Conservation (phyloP, 2,888 invertebrate genomes). For the Leptopilina myrica region DNA sequence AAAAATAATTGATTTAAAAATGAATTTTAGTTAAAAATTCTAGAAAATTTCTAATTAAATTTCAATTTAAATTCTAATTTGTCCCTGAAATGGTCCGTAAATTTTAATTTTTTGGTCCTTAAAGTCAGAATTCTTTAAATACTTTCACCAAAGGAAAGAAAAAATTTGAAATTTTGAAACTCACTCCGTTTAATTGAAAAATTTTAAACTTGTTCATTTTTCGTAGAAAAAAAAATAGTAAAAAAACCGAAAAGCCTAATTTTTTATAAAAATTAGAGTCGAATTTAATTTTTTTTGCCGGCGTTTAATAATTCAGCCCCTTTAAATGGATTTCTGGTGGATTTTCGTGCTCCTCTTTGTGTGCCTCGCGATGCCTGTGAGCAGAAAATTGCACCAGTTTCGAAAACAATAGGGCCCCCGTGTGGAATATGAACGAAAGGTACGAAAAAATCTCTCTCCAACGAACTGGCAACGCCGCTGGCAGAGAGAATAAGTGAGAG, state of each 20-base stretch:
- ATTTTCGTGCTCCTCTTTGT: not conserved
- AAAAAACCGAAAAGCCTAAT: not conserved
- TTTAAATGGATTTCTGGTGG: not conserved
- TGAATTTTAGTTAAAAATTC: too few relatives aligned
- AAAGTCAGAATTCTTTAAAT: too few relatives aligned
- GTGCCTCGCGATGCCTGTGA: not conserved
- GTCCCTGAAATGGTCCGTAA: too few relatives aligned
- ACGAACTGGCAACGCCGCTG: conserved; percentile 53
- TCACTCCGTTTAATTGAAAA: too few relatives aligned
- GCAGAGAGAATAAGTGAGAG: conserved; percentile 7
- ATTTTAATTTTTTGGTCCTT: too few relatives aligned
- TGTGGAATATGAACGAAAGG: conserved; percentile 2
- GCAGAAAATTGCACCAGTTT: conserved; percentile 38
- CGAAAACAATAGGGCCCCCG: conserved; percentile 24
- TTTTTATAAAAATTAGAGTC: not conserved
- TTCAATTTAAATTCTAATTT: too few relatives aligned
- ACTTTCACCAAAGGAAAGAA: too few relatives aligned
- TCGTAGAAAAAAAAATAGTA: not conserved
- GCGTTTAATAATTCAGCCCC: not conserved
- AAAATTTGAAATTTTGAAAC: too few relatives aligned
- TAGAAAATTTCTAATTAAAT: too few relatives aligned
- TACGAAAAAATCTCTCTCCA: conserved; percentile 9
- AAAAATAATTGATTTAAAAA: too few relatives aligned
- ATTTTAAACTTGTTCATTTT: not conserved
- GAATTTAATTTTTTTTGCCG: not conserved